Conservation (phyloP, 2,113 vertebrate genomes). For the Pygoscelis adeliae region DNA sequence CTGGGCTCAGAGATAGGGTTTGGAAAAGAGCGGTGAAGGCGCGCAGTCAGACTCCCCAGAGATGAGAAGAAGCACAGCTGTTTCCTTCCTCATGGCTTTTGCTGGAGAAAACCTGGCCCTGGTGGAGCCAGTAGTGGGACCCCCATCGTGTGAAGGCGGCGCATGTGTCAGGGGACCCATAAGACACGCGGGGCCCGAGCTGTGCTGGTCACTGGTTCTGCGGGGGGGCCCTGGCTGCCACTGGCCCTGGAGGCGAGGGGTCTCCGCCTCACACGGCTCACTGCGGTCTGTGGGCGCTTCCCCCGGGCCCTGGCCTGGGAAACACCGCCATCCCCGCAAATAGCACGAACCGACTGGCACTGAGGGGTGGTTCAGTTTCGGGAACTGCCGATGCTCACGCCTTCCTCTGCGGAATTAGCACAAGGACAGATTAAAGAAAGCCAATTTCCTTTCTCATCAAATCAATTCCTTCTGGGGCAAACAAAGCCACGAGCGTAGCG, state of each 20-base stretch:
- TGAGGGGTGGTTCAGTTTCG: neutral
- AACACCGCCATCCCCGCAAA: neutral
- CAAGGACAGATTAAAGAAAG: constrained; percentile 70
- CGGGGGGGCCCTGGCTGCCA: neutral
- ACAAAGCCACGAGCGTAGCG: neutral
- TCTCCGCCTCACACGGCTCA: rapidly evolving
- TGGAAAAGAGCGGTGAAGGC: neutral
- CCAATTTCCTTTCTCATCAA: constrained; percentile 68
- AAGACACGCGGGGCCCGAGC: rapidly evolving
- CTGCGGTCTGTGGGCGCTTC: rapidly evolving
- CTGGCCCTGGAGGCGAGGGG: neutral
- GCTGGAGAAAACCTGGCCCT: neutral
- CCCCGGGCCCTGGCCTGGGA: neutral
- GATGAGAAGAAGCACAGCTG: neutral
- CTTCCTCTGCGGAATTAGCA: constrained; percentile 65
- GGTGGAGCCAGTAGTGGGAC: neutral
- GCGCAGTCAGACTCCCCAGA: neutral
- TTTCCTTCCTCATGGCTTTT: neutral
- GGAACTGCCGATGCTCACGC: constrained; percentile 22
- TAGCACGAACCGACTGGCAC: neutral
- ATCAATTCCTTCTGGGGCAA: constrained; percentile 66
- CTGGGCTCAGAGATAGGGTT: neutral
- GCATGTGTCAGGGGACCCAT: neutral
- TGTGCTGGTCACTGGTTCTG: neutral
- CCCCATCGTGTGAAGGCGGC: neutral